These are phyloP conservation scores for Acinonyx jubatus DNA, from an alignment of 2,113 vertebrate species.

Conservation along the genomic window DNA sequence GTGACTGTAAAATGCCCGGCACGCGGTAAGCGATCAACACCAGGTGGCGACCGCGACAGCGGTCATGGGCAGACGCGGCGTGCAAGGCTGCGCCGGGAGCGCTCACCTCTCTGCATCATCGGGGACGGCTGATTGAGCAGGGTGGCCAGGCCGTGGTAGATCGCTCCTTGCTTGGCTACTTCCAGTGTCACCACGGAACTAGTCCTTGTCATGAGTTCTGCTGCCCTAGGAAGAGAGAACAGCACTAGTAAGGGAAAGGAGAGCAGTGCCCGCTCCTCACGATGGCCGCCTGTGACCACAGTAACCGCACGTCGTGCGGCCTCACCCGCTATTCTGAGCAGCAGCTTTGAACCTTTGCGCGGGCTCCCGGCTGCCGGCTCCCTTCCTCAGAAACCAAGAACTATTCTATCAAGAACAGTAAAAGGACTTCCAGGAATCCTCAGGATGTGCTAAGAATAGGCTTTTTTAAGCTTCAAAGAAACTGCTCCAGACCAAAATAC, in stretches of 20 bases:
- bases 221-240: conserved; percentile 89
- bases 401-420: not conserved
- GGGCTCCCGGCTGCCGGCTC: not conserved
- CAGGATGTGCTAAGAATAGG: not conserved
- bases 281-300: accelerated
- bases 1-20: accelerated
- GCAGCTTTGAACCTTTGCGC: too few relatives aligned
- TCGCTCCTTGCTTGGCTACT: conserved; percentile 98
- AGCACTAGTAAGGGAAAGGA: not conserved
- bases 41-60: accelerated
- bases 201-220: conserved; percentile 98
- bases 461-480: not conserved
- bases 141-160: conserved; percentile 97
- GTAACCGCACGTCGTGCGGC: accelerated
- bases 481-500: not conserved
- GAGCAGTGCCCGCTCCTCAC: accelerated
- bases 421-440: not conserved
- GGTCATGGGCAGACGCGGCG: accelerated
- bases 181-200: conserved; percentile 98
- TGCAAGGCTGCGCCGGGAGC: accelerated
- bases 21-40: accelerated
- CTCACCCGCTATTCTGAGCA: not conserved
- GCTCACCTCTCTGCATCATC: conserved; percentile 95
- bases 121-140: conserved; percentile 98
- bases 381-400: not conserved